phyloP scores from a whole-genome alignment of 2,888 invertebrate species.

The Drosophila neoperkinsi region DNA sequence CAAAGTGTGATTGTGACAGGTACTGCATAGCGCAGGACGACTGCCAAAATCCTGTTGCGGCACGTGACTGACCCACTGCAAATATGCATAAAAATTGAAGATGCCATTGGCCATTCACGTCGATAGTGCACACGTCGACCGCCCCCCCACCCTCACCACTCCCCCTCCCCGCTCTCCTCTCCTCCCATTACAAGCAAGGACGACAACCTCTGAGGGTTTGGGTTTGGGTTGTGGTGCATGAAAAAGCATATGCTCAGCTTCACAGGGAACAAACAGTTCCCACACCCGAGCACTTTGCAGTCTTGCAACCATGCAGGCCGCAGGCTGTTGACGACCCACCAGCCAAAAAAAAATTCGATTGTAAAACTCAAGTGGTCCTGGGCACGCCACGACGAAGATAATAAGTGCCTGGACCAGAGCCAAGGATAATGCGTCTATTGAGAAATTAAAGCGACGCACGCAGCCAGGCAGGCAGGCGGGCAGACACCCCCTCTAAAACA shows the following conservation, averaged over 20 bases:
- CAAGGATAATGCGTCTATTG: constrained; percentile 68
- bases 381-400: constrained; percentile 56
- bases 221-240: not conserved
- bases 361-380: constrained; percentile 69
- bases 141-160: too few relatives aligned
- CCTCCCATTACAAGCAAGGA: constrained; percentile 64
- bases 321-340: constrained; percentile 49
- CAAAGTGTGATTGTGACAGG: constrained; percentile 83
- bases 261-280: constrained; percentile 60
- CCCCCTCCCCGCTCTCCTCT: too few relatives aligned
- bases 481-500: constrained; percentile 22
- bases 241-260: constrained; percentile 78
- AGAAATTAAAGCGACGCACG: constrained; percentile 81
- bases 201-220: not conserved
- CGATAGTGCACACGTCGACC: constrained; percentile 70
- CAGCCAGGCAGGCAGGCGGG: constrained; percentile 37
- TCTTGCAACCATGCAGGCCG: constrained; percentile 16
- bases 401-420: constrained; percentile 67
- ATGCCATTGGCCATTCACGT: constrained; percentile 64
- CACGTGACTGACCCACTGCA: constrained; percentile 71
- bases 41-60: constrained; percentile 31
- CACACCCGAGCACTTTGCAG: constrained; percentile 48
- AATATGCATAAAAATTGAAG: constrained; percentile 78
- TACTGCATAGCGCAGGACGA: constrained; percentile 52
- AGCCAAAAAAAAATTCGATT: constrained; percentile 55